Evolutionary conservation across 92 coral and sea anemone genomes (phyloP).

Genomic region (Desmophyllum pertusum): DNA sequence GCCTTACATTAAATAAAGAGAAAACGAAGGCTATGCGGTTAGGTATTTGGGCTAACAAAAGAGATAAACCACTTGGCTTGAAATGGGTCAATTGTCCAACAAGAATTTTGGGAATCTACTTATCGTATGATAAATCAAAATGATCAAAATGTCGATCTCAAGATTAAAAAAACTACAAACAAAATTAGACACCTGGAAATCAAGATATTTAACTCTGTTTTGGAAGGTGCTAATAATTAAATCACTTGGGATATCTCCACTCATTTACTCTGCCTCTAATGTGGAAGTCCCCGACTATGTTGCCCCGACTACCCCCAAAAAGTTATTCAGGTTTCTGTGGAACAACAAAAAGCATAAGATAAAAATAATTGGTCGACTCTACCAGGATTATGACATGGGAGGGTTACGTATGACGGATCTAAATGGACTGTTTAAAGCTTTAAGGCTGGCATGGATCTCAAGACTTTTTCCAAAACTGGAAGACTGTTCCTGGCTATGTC

Average conservation of each 20-base stretch:
- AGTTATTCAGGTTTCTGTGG: no score
- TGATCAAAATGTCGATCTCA: not conserved
- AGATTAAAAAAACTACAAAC: not conserved
- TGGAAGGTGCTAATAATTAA: not conserved
- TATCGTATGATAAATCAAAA: not conserved
- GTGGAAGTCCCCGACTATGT: not conserved
- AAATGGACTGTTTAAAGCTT: slow-evolving; percentile 2
- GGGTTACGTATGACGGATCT: not conserved
- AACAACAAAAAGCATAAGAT: no score
- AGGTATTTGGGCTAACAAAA: not conserved
- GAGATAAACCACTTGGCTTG: not conserved
- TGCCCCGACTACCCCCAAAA: no score
- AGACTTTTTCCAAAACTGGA: slow-evolving; percentile 6
- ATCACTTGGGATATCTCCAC: not conserved
- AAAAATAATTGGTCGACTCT: no score
- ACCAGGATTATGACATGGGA: no score
- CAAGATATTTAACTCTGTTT: not conserved
- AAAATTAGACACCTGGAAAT: not conserved
- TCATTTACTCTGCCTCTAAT: not conserved
- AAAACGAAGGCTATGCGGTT: not conserved
- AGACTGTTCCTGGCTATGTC: not conserved
- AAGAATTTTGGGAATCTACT: not conserved
- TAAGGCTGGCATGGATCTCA: slow-evolving; percentile 8
- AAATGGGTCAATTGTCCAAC: not conserved
- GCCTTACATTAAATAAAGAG: not conserved